Conservation (phyloP, 2,888 invertebrate species). For the Sisyra nigra region DNA sequence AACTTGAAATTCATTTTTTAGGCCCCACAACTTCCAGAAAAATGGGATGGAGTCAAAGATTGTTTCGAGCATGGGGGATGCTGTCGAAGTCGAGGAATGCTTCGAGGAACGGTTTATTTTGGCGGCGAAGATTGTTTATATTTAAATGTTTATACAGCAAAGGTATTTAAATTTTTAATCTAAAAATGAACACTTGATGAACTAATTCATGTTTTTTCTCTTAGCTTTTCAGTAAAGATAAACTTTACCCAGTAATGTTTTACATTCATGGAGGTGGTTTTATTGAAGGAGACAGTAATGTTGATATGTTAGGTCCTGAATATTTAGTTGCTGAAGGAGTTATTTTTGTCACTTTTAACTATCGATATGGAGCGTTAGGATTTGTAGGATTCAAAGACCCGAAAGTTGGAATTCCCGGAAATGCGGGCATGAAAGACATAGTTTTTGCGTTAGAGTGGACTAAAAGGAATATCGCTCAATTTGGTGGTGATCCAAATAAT, state of each 20-base stretch:
- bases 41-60: not conserved
- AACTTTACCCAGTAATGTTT: not conserved
- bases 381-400: not conserved
- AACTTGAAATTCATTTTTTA: not conserved
- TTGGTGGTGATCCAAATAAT: not conserved
- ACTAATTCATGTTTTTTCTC: not conserved
- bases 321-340: constrained; percentile 1
- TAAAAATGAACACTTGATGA: too few relatives aligned
- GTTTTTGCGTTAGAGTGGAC: constrained; percentile 1
- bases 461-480: not conserved
- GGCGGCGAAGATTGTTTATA: not conserved
- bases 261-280: constrained; percentile 1
- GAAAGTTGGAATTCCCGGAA: not conserved
- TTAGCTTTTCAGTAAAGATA: not conserved
- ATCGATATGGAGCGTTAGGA: not conserved
- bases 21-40: not conserved
- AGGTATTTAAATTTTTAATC: not conserved
- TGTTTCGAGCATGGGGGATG: not conserved
- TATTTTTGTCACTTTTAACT: not conserved
- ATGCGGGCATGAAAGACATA: constrained; percentile 1
- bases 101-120: not conserved
- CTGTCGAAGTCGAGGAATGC: too few relatives aligned
- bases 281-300: not conserved
- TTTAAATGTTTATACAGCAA: not conserved
- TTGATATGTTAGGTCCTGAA: not conserved